Evolutionary conservation across 2,888 invertebrate genomes (phyloP).

Genomic region (Drosophila maculinotata): DNA sequence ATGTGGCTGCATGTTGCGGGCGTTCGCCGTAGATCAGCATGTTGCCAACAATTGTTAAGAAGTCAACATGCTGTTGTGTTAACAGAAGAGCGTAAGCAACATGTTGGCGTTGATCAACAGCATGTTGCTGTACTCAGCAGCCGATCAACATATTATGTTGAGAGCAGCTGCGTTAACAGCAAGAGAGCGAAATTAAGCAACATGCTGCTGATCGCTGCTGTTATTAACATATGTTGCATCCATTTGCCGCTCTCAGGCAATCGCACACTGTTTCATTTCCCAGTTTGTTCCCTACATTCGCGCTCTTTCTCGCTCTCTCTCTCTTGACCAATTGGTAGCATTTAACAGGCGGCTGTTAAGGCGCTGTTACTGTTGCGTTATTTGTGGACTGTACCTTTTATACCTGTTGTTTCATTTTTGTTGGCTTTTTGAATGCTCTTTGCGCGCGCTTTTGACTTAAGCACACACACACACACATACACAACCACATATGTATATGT

Average conservation of each 20-base stretch:
- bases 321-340: constrained; percentile 23
- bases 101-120: background rate
- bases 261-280: constrained; percentile 13
- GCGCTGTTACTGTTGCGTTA: constrained; percentile 27
- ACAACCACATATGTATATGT: background rate
- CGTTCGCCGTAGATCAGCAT: background rate
- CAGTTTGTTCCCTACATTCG: constrained; percentile 2
- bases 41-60: background rate
- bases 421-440: constrained; percentile 72
- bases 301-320: background rate
- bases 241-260: too few relatives aligned
- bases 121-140: background rate
- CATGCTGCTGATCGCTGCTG: too few relatives aligned
- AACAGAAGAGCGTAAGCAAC: background rate
- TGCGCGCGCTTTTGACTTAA: constrained; percentile 71
- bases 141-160: background rate
- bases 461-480: constrained; percentile 11
- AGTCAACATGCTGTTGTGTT: background rate
- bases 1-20: constrained; percentile 16
- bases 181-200: background rate
- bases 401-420: constrained; percentile 68
- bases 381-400: constrained; percentile 74
- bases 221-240: too few relatives aligned
- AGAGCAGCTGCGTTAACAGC: background rate
- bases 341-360: constrained; percentile 37